Conservation (phyloP, 2,113 vertebrate species). For the Recurvirostra avosetta region DNA sequence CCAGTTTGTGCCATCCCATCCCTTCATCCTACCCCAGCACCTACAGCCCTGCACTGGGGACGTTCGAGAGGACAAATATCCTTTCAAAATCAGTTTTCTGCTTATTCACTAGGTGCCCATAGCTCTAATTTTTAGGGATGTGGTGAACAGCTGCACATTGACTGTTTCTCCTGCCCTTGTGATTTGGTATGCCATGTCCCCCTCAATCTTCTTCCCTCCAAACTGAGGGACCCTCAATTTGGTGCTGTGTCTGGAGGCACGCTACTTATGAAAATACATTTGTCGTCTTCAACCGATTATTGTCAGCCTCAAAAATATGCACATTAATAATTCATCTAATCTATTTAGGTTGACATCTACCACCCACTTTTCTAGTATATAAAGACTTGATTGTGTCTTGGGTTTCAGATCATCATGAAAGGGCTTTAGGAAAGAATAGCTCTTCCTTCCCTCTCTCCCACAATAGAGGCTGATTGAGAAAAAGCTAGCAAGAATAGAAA, state of each 20-base stretch:
- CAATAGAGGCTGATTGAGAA: neutral
- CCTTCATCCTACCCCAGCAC: neutral
- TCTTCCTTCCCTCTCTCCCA: neutral
- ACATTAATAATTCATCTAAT: neutral
- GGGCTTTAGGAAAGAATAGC: neutral
- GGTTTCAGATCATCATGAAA: neutral
- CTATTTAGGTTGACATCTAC: neutral
- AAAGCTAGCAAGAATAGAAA: neutral
- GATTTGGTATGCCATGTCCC: neutral
- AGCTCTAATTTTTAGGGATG: neutral
- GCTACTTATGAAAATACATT: neutral
- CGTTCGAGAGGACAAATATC: accelerated
- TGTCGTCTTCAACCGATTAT: neutral
- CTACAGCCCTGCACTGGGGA: neutral
- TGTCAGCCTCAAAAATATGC: neutral
- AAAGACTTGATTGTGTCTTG: neutral
- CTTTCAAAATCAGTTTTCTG: neutral
- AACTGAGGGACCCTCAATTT: neutral
- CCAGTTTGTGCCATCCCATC: neutral
- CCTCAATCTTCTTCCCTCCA: neutral
- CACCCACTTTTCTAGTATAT: neutral
- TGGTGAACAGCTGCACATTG: neutral
- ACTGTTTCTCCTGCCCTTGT: neutral
- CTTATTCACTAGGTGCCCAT: neutral
- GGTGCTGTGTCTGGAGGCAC: neutral